Base-by-base conservation (phyloP, 2,113 vertebrate genomes). In the Anoplopoma fimbria region DNA sequence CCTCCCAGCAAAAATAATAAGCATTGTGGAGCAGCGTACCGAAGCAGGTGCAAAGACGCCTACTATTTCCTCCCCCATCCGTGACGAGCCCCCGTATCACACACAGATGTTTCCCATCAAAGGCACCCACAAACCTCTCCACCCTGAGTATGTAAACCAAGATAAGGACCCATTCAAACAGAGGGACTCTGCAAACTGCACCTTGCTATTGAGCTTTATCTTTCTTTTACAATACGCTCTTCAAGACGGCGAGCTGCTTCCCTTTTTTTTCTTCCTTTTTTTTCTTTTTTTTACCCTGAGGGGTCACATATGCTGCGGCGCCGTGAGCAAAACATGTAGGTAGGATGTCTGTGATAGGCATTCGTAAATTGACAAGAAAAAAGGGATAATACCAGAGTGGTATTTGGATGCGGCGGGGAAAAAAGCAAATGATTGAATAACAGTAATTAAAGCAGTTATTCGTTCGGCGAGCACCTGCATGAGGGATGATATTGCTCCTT, bases 401-500 rank as follows among this genome's bases (percentile, higher is more conserved):
- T 88, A 82, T 97, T 96, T 96, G 87, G 86, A 92, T 84, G 88
- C 57, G 53, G 69, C 69, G 58, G 85, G 53, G 58, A n/a, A 93
- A 94, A 92, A 97, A 96, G 97, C 94, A 95, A 97, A 96, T 98
- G 97, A 98, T 98, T 98, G 97, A 98, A 98, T 98, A 97, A 97
- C 96, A 96, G 97, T 98, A 98, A 99, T 99, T 99, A 98, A 97
- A 98, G 97, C 96, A 95, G 97, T 97, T 98, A 98, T 98, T 98
- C 97, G 97, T 97, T 97, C 95, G 96, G 96, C 96, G 93, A 98
- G 97, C 97, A 99, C 97, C 97, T 98, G 97, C 97, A 95, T 93
- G 93, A 95, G 93, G 93, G 94, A 95, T 95, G 94, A 95, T 95
- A 95, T 94, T 94, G 93, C 94, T 94, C 93, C 93, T 95, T 95